Base-by-base conservation (phyloP, 2,888 invertebrate genomes). In the Seira musarum region DNA sequence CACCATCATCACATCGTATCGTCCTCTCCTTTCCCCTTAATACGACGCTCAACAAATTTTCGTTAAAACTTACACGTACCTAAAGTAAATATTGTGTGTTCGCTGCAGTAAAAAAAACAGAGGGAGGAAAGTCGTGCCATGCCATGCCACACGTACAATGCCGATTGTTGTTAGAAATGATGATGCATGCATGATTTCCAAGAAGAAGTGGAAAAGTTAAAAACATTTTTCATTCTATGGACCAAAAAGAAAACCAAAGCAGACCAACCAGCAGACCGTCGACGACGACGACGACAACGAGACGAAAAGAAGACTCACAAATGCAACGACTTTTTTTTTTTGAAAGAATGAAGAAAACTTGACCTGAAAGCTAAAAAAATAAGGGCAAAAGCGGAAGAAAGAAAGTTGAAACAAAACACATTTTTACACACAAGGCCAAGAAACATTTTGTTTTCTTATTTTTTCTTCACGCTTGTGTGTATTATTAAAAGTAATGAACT, bases 121-220 rank as follows among this genome's bases (percentile, higher is more conserved):
- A 0, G 24, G n/a, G 40, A 15, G 25, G 35, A 64, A 60, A 66
- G 21, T 30, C 53, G 64, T 30, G 61, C 35, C 17, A 57, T n/a
- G n/a, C 5, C 5, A n/a, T n/a, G 57, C 57, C 57, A 5, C 57
- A 10, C 17, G 63, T 21, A 63, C 19, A 10, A 22, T 63, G 21
- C 21, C 8, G 57, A 13, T 6, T n/a, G 57, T 57, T 63, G 63
- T 63, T 63, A 22, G 15, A 22, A 63, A 63, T 8, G 10, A 63
- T 63, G 63, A 63, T 63, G 40, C 40, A 40, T 40, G 13, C 40
- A 40, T 40, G 40, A 63, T 63, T 17, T 63, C 22, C 22, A 22
- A 10, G 2, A 8, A 13, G 22, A 8, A 13, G 3, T 63, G 19
- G 63, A 68, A 72, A 79, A 79, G 72, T 79, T 79, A 60, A 72